Base-by-base conservation (phyloP, 2,888 invertebrate species). In the Agrilus biguttatus region DNA sequence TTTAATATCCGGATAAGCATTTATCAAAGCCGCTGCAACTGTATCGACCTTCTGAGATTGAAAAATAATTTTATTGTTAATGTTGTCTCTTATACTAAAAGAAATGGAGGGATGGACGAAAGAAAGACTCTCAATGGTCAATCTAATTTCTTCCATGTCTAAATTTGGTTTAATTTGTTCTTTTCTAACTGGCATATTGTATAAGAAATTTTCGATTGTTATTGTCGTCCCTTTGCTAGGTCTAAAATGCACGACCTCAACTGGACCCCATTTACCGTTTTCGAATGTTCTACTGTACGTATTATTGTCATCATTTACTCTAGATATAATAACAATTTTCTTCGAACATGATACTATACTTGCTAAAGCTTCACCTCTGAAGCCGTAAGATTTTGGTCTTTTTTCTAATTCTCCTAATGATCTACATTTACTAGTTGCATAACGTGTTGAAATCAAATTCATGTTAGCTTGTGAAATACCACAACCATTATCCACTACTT, bases 401-500 rank as follows among this genome's bases (percentile, higher is more conserved):
- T 64, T 62, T 53, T 74, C 68, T 17, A 79, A 61, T 46, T 75
- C 73, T 14, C 61, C 53, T 6, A 75, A 44, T 43, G 69, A 65
- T 36, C 67, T 62, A 52, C 75, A 74, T 65, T 82, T 83, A 58
- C 76, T 83, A 1, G 83, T 79, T 54, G 72, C 67, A 53, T 79
- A 73, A 49, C 75, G 73, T 50, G 68, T 61, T 12, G 81, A 85
- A 39, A 83, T 56, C 19, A 64, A 49, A 38, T 68, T 56, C 46
- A 86, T 67, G 56, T 79, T 73, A 21, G 63, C 55, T 51, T 66
- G 61, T 3, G 63, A 52, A 28, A 88, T 74, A 2, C 88, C 88
- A 51, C 49, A 53, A 2, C 87, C 87, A 68, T 87, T 84, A 58
- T 88, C 88, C 34, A 85, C 70, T 6, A 87, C 79, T 72, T 83